Base-by-base conservation (phyloP, 2,888 invertebrate species). In the Nezara viridula region DNA sequence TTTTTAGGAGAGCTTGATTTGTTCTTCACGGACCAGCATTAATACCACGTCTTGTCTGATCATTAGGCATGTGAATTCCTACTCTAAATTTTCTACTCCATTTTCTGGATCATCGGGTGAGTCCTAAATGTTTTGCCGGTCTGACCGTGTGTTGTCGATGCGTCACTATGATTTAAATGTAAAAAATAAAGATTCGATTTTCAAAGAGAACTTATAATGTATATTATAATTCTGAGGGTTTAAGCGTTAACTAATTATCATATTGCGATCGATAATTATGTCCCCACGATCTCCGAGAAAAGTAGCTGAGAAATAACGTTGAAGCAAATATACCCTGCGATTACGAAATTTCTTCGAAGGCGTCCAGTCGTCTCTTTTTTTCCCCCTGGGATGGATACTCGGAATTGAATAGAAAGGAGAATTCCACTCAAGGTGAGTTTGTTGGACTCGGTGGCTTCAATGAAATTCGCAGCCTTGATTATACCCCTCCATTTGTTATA, bases 371-470 rank as follows among this genome's bases (percentile, higher is more conserved):
- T 7, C 44, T 81, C n/a, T n/a, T 44, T 73, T 81, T 47, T 37
- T n/a, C n/a, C n/a, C n/a, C 81, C 12, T 6, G 2, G 16, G 40
- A 44, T 44, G 81, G 44, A 0, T 81, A 81, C 81, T 81, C 81
- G 81, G 81, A 81, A 81, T 81, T 47, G 24, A 81, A 81, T 81
- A 81, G 81, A 81, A 81, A 81, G 81, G 81, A 44, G 40, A 81
- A 81, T 81, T 44, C 44, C 81, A 44, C 44, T n/a, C 81, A 81
- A 81, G 81, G 81, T 81, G 14, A 81, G 60, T 14, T 14, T 14
- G 44, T 1, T 44, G 6, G 40, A 40, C 77, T 16, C 60, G 73
- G 37, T 12, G 4, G n/a, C 44, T 81, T 47, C 81, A 81, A 47
- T 81, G 81, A 81, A n/a, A 40, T 44, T n/a, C 44, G 12, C 81